Evolutionary conservation across 2,113 vertebrate species (phyloP), one percentile per base, ranked within the genome.

Genomic region (Psophia crepitans): DNA sequence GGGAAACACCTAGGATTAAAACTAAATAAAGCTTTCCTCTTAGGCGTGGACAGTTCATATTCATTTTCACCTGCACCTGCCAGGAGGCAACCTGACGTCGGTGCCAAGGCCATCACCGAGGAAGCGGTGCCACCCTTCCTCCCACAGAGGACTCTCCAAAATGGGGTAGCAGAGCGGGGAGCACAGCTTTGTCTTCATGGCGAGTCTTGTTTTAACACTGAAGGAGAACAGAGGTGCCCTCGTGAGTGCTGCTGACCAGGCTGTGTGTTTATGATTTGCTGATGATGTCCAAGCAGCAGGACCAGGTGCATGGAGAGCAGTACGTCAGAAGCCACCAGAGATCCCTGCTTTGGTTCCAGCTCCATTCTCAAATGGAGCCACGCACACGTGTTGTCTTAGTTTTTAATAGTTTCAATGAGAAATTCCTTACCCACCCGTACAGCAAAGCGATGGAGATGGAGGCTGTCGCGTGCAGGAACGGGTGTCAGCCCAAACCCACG

Each of bases 381-480:
- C 0, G 12, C 33, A 9, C 28, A 4, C 2, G 2, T 0, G 2
- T 23, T 32, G 37, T 3, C 51, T 56, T 8, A 3, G n/a, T 7
- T 73, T 63, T 49, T 17, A 8, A 49, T 15, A 2, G 0, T 39
- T 49, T 20, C 28, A 37, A 0, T 23, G 37, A 32, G 48, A 43
- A 73, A 26, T 19, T 19, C 30, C n/a, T 54, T 11, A 7, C 35
- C 32, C n/a, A 6, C 22, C 23, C 14, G 4, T 2, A 5, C 0
- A 64, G 49, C 43, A 24, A 43, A 39, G 48, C 23, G 14, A 4
- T 4, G 28, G 16, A 15, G 63, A 5, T 6, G 32, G 8, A 15
- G 73, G 5, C 22, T 28, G 2, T 19, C 32, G 8, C 1, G 2
- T 18, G 22, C 21, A 5, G 71, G 56, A 69, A 9, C 0, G 15